A percentile compares a stretch with the other conserved stretches of the same genome.
These are phyloP conservation scores for Pheucticus melanocephalus DNA, from an alignment of 2,113 vertebrate species.

Conservation along the genomic window DNA sequence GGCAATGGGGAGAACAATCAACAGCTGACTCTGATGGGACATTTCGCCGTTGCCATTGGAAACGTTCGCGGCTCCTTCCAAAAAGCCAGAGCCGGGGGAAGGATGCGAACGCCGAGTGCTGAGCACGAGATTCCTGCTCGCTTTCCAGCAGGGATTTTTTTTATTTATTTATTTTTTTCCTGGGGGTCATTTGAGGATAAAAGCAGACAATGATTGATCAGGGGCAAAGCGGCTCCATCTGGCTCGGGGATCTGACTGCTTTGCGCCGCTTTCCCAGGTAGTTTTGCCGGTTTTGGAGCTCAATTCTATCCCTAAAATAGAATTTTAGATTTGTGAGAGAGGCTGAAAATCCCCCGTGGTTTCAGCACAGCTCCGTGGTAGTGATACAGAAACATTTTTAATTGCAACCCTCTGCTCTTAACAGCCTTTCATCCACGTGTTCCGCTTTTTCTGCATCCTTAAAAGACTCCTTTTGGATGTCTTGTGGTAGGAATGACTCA, in stretches of 20 bases:
- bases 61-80: slow-evolving; percentile 46
- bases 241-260: neutral
- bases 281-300: neutral
- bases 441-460: neutral
- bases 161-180: neutral
- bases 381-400: neutral
- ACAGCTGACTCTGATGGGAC: slow-evolving; percentile 45
- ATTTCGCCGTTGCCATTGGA: slow-evolving; percentile 57
- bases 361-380: neutral
- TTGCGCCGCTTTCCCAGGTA: neutral
- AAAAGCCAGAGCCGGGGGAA: slow-evolving; percentile 30
- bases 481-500: slow-evolving; percentile 24
- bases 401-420: slow-evolving; percentile 1
- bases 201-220: slow-evolving; percentile 40
- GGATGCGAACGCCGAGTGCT: neutral
- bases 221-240: slow-evolving; percentile 49
- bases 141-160: neutral
- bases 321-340: neutral
- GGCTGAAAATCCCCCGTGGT: neutral
- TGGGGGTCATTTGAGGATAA: slow-evolving; percentile 51
- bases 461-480: neutral
- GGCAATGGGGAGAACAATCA: slow-evolving; percentile 33
- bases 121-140: neutral
- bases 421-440: neutral
- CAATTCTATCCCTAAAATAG: slow-evolving; percentile 18